These are phyloP conservation scores for Thecocarcelia acutangulata DNA, from an alignment of 2,888 invertebrate genomes.

Conservation along the genomic window DNA sequence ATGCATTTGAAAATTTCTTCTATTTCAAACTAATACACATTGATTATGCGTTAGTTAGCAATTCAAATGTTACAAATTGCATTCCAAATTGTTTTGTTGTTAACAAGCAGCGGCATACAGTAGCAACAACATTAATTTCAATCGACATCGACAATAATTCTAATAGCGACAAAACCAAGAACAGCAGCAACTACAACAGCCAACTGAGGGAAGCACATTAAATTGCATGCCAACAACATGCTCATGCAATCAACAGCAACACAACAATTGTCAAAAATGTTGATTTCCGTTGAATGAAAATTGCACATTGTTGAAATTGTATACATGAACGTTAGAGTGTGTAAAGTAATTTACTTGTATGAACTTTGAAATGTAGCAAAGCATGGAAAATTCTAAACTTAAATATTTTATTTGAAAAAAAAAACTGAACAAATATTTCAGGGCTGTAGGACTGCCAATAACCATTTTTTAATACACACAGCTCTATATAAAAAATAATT, in stretches of 20 bases:
- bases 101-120: constrained; percentile 25
- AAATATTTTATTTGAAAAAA: not conserved
- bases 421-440: no score
- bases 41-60: constrained; percentile 69
- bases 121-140: constrained; percentile 25
- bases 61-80: constrained; percentile 69
- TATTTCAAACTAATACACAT: constrained; percentile 60
- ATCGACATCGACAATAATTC: constrained; percentile 15
- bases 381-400: no score
- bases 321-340: not conserved
- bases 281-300: constrained; percentile 66
- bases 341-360: no score
- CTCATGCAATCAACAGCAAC: constrained; percentile 3
- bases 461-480: no score
- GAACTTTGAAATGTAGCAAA: no score
- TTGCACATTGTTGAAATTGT: constrained; percentile 37
- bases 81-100: constrained; percentile 60
- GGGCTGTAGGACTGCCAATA: no score
- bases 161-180: constrained; percentile 24
- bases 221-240: no score
- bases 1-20: constrained; percentile 34
- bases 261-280: constrained; percentile 65
- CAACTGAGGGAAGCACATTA: no score
- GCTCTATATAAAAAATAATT: no score
- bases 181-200: not conserved